Conservation (phyloP, 1,140 invertebrate species). For the Sarcophaga peregrina region DNA sequence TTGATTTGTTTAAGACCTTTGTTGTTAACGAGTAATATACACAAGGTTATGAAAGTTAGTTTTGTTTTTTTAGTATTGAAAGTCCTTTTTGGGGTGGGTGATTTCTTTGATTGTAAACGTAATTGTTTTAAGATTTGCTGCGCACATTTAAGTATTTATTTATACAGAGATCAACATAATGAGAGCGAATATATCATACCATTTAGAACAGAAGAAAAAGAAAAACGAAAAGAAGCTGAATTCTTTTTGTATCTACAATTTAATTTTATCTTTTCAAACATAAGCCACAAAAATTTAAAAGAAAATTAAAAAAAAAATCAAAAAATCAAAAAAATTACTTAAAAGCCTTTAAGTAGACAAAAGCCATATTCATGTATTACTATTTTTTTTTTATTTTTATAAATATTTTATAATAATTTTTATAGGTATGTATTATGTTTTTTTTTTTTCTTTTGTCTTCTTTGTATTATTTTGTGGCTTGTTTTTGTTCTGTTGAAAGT, state of each 20-base stretch:
- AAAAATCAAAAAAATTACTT: neutral
- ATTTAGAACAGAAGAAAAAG: neutral
- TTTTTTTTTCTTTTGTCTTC: neutral
- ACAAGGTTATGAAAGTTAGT: neutral
- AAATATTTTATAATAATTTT: neutral
- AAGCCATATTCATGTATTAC: neutral
- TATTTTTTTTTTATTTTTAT: neutral
- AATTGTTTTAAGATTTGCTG: constrained; percentile 41
- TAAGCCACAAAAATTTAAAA: constrained; percentile 19
- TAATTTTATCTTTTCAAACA: neutral
- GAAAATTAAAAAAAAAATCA: constrained; percentile 18
- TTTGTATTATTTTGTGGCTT: neutral
- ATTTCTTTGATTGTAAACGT: constrained; percentile 34
- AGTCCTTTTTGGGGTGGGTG: constrained; percentile 3
- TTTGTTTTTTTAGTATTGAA: neutral
- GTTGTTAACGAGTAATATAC: neutral
- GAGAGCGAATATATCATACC: neutral
- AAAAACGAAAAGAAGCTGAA: neutral
- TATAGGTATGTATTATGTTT: neutral
- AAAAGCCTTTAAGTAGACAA: constrained; percentile 11
- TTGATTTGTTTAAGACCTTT: no score
- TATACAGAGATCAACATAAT: neutral
- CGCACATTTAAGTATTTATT: constrained; percentile 43
- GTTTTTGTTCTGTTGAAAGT: neutral
- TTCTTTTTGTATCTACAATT: neutral